These are phyloP conservation scores for Tholera decimalis DNA, from an alignment of 2,888 invertebrate species.

Conservation along the genomic window DNA sequence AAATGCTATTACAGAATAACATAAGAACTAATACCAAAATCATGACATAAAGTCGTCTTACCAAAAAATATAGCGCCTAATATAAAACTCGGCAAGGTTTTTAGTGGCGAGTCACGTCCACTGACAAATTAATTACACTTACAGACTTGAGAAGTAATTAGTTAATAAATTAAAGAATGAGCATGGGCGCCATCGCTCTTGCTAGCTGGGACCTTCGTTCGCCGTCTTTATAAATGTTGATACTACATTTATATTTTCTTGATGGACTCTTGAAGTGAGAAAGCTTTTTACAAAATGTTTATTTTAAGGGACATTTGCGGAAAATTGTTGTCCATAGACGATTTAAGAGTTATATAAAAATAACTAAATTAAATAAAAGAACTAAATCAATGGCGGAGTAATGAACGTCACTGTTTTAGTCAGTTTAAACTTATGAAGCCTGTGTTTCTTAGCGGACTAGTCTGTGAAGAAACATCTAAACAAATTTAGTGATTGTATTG, in stretches of 20 bases:
- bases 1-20: neutral
- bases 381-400: too few species aligned
- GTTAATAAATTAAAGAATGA: conserved; percentile 69
- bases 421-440: too few species aligned
- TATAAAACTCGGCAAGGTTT: conserved; percentile 38
- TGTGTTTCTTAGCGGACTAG: too few species aligned
- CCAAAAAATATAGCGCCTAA: conserved; percentile 14
- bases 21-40: neutral
- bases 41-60: neutral
- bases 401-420: too few species aligned
- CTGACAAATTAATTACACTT: conserved; percentile 69
- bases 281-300: conserved; percentile 6
- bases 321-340: too few species aligned
- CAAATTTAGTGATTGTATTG: too few species aligned
- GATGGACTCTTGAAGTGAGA: neutral
- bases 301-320: too few species aligned
- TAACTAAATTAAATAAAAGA: too few species aligned
- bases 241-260: conserved; percentile 20
- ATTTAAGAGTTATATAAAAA: too few species aligned
- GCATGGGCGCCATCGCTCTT: conserved; percentile 58
- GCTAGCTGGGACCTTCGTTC: conserved; percentile 11
- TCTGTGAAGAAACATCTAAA: too few species aligned
- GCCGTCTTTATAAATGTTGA: conserved; percentile 19
- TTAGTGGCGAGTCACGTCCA: conserved; percentile 55
- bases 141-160: conserved; percentile 67